phyloP scores from a whole-genome alignment of 1,140 invertebrate species.

The Sipha flava region DNA sequence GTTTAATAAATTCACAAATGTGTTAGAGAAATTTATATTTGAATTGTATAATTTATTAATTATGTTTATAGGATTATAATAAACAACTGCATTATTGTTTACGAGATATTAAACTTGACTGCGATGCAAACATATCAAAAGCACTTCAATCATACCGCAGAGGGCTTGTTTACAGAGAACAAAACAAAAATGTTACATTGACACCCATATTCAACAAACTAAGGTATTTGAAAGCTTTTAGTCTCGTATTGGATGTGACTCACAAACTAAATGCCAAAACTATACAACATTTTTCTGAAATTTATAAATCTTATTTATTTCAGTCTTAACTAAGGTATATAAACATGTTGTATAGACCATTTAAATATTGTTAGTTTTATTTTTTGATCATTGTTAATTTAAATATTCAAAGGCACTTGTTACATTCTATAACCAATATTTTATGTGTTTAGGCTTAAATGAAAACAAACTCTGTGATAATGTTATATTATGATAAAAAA shows the following conservation, averaged over 20 bases:
- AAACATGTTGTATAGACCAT: neutral
- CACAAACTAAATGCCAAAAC: slow-evolving; percentile 12
- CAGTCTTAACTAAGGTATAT: neutral
- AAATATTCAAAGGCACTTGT: neutral
- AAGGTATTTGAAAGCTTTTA: slow-evolving; percentile 11
- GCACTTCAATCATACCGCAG: slow-evolving; percentile 13
- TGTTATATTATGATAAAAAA: neutral
- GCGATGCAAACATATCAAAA: slow-evolving; percentile 16
- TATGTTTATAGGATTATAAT: neutral
- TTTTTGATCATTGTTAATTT: neutral
- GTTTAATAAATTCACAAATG: neutral
- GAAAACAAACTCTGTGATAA: slow-evolving; percentile 21
- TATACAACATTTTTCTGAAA: neutral
- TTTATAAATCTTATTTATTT: neutral
- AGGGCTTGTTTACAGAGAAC: slow-evolving; percentile 2
- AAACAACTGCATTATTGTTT: slow-evolving; percentile 11
- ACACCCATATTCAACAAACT: slow-evolving; percentile 11
- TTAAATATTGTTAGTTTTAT: neutral
- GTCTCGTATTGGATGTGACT: slow-evolving; percentile 19
- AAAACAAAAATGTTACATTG: slow-evolving; percentile 7
- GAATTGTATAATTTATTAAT: neutral
- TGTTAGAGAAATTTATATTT: neutral
- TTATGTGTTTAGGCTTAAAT: neutral
- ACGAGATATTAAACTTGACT: slow-evolving; percentile 7
- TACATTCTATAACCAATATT: neutral